Conservation (phyloP, 2,797 vertebrate genomes). For the Sebastes itinus region DNA sequence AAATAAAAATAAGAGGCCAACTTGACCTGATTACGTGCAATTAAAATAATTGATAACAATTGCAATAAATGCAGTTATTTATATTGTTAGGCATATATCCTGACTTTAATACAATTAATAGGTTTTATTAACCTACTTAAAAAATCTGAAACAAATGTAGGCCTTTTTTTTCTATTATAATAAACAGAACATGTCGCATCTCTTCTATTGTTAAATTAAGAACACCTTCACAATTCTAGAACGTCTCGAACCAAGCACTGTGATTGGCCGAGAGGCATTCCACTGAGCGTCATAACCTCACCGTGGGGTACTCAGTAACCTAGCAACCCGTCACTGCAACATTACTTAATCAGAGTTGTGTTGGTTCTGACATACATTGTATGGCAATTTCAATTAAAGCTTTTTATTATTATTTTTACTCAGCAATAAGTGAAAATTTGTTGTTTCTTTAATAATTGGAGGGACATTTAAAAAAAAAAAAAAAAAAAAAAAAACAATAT, state of each 20-base stretch:
- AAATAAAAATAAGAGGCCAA: not conserved
- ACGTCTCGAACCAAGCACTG: not conserved
- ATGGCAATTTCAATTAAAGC: not conserved
- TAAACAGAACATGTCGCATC: too few species aligned
- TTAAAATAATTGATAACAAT: not conserved
- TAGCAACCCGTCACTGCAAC: not conserved
- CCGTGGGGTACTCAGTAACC: not conserved
- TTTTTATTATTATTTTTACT: not conserved
- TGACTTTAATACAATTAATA: not conserved
- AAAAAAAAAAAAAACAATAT: too few species aligned
- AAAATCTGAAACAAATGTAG: not conserved
- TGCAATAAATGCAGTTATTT: not conserved
- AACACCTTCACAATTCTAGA: not conserved
- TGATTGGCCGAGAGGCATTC: slow-evolving; percentile 4
- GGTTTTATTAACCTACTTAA: not conserved
- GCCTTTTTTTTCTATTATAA: not conserved
- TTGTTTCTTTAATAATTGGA: accelerated
- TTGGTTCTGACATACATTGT: not conserved
- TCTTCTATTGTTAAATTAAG: not conserved
- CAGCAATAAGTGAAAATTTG: not conserved
- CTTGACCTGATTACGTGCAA: not conserved
- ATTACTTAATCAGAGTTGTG: not conserved
- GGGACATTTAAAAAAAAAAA: not conserved
- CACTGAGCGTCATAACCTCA: not conserved
- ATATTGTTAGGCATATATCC: not conserved